Conservation (phyloP, 2,888 invertebrate species). For the Mechanitis mazaeus region DNA sequence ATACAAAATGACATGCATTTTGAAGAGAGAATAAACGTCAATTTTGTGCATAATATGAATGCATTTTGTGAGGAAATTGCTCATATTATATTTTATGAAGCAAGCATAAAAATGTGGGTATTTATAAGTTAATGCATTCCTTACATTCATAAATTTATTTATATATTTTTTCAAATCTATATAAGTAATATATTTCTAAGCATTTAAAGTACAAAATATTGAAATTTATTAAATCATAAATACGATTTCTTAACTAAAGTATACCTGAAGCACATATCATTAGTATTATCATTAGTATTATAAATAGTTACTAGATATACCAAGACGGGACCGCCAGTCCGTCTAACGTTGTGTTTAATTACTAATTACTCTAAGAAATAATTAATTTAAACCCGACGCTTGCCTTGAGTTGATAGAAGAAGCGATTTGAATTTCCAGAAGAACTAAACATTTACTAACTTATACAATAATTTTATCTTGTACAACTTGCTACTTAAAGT, state of each 20-base stretch:
- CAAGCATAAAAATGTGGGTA: background rate
- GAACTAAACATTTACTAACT: no score
- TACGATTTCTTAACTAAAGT: no score
- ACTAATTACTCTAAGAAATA: conserved; percentile 18
- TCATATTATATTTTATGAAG: conserved; percentile 10
- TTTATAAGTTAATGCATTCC: background rate
- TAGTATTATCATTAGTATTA: background rate
- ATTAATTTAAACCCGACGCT: conserved; percentile 17
- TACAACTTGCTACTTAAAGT: no score
- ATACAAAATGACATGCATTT: conserved; percentile 17
- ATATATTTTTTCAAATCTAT: no score
- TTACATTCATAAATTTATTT: background rate
- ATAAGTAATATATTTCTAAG: no score
- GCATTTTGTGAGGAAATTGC: conserved; percentile 21
- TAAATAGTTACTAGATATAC: background rate
- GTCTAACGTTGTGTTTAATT: conserved; percentile 17
- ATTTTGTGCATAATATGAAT: conserved; percentile 21
- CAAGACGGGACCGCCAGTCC: conserved; percentile 3
- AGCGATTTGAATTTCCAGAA: background rate
- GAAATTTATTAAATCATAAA: no score
- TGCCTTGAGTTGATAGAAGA: background rate
- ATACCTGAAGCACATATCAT: background rate
- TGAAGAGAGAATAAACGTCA: conserved; percentile 12
- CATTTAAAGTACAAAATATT: no score
- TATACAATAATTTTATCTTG: no score